Percentiles rank a stretch among this genome's conserved stretches.
Evolutionary conservation across 1,140 invertebrate species (phyloP).

Genomic region (Musca domestica): DNA sequence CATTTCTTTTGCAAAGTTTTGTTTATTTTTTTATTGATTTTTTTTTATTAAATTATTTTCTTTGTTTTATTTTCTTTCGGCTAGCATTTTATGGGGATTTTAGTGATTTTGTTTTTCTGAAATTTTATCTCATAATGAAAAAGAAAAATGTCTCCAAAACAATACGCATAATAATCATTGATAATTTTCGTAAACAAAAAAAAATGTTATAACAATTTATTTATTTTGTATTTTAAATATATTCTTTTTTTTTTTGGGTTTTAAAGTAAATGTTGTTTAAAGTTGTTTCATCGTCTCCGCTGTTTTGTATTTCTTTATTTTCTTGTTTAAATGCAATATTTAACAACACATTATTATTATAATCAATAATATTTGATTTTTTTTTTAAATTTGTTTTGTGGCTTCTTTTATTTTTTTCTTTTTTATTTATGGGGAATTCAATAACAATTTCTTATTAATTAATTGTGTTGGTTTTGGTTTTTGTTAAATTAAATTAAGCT

Average conservation of each 20-base stretch:
- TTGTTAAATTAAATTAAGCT: constrained; percentile 6
- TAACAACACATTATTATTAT: constrained; percentile 37
- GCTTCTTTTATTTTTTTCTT: neutral
- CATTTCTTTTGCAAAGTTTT: constrained; percentile 24
- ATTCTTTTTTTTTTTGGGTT: neutral
- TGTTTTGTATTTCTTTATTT: constrained; percentile 14
- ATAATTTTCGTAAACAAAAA: constrained; percentile 24
- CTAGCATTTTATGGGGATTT: neutral
- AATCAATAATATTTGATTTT: neutral
- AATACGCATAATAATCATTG: no score
- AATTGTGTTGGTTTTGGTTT: neutral
- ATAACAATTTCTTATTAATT: neutral
- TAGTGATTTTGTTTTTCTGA: constrained; percentile 2
- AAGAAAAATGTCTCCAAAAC: neutral
- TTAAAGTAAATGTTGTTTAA: constrained; percentile 10
- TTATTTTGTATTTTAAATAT: neutral
- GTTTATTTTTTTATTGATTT: constrained; percentile 23
- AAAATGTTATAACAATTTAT: constrained; percentile 20
- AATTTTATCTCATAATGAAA: constrained; percentile 26
- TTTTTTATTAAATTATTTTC: constrained; percentile 18
- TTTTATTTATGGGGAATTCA: neutral
- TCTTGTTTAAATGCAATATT: constrained; percentile 46
- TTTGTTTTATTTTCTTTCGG: constrained; percentile 32
- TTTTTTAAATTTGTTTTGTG: neutral
- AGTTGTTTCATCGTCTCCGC: neutral